These are phyloP conservation scores for Ondatra zibethicus DNA, from an alignment of 2,113 vertebrate species.

Conservation along the genomic window DNA sequence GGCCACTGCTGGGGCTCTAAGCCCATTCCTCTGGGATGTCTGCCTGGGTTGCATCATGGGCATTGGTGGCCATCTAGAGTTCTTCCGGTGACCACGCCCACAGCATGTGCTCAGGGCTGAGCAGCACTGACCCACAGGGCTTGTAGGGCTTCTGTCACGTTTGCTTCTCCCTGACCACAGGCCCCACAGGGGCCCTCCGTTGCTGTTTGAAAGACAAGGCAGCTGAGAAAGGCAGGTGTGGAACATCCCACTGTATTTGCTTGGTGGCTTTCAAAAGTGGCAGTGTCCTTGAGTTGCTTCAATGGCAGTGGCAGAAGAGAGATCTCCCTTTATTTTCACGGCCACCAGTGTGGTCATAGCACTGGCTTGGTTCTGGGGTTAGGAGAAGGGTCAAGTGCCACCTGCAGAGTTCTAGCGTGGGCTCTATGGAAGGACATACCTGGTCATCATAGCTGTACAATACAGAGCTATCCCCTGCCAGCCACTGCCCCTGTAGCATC, in stretches of 20 bases:
- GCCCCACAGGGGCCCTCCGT: neutral
- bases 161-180: neutral
- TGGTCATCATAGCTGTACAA: fast-evolving
- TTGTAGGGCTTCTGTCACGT: fast-evolving
- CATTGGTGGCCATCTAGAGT: fast-evolving
- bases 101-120: neutral
- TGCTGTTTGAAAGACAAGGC: neutral
- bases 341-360: fast-evolving
- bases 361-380: neutral
- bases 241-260: neutral
- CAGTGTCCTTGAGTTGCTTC: fast-evolving
- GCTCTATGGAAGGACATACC: fast-evolving
- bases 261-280: neutral
- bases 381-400: fast-evolving
- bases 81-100: neutral
- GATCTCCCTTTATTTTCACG: fast-evolving
- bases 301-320: neutral
- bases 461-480: fast-evolving
- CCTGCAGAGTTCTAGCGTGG: fast-evolving
- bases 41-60: neutral
- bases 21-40: no score
- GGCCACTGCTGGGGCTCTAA: fast-evolving
- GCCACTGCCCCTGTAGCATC: fast-evolving
- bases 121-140: neutral
- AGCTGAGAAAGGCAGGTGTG: neutral